Evolutionary conservation across 2,113 vertebrate species (phyloP).

Genomic region (Isichthys henryi): DNA sequence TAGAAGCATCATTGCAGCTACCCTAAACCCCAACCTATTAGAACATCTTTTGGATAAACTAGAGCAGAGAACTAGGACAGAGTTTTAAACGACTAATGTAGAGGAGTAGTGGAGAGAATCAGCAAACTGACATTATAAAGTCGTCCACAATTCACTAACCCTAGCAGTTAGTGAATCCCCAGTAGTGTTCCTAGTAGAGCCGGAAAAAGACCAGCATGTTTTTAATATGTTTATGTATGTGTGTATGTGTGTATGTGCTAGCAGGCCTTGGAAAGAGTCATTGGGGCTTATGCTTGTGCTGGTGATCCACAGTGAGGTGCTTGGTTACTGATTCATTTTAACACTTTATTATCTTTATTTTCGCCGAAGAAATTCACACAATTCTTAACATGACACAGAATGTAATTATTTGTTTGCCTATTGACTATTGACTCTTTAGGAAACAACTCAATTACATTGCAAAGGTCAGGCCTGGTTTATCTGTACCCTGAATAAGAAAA

Average conservation of each 20-base stretch:
- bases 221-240: background rate
- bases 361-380: background rate
- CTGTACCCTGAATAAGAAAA: background rate
- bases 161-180: too few relatives aligned
- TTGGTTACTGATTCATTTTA: background rate
- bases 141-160: background rate
- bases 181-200: too few relatives aligned
- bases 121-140: background rate
- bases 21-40: background rate
- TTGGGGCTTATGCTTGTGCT: background rate
- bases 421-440: background rate
- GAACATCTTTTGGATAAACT: background rate
- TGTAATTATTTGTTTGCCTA: background rate
- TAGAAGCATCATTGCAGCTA: background rate
- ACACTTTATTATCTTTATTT: background rate
- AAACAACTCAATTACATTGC: background rate
- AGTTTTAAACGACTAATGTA: background rate
- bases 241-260: background rate
- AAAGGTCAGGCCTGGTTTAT: background rate
- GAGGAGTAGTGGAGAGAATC: background rate
- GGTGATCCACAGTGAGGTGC: background rate
- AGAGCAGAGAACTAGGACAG: background rate
- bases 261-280: background rate
- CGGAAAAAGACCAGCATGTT: background rate
- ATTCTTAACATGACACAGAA: background rate